These are phyloP conservation scores for Poeciliopsis retropinna DNA, from an alignment of 2,113 vertebrate genomes.

Conservation along the genomic window DNA sequence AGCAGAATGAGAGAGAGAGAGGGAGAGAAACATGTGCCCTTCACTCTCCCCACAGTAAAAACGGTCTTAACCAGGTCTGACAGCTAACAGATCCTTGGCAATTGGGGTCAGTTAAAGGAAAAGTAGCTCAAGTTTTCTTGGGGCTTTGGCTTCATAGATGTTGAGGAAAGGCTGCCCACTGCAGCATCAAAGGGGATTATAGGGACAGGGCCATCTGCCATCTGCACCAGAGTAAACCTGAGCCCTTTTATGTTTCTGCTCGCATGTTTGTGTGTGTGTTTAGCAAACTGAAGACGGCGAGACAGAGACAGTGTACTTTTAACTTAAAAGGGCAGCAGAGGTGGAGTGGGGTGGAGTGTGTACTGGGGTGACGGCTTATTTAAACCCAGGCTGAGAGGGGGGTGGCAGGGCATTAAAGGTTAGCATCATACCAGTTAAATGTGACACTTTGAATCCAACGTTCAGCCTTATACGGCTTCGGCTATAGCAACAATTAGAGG, in stretches of 20 bases:
- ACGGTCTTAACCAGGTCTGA: slow-evolving; percentile 78
- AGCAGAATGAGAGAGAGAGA: slow-evolving; percentile 15
- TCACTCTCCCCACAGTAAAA: slow-evolving; percentile 74
- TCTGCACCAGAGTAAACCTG: slow-evolving; percentile 70
- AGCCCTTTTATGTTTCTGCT: slow-evolving; percentile 79
- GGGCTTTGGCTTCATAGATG: slow-evolving; percentile 79
- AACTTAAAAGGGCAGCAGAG: slow-evolving; percentile 63
- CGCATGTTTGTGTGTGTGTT: slow-evolving; percentile 55
- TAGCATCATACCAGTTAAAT: slow-evolving; percentile 24
- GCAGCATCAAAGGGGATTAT: slow-evolving; percentile 85
- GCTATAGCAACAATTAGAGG: background rate
- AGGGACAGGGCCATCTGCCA: slow-evolving; percentile 80
- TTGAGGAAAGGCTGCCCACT: slow-evolving; percentile 81
- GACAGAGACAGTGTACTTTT: slow-evolving; percentile 58
- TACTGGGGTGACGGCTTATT: slow-evolving; percentile 37
- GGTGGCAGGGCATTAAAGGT: slow-evolving; percentile 35
- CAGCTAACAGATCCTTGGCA: slow-evolving; percentile 81
- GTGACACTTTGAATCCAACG: slow-evolving; percentile 3
- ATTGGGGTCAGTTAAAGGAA: slow-evolving; percentile 84
- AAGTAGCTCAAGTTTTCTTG: slow-evolving; percentile 83
- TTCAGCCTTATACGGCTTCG: background rate
- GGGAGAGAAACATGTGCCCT: slow-evolving; percentile 65
- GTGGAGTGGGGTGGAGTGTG: slow-evolving; percentile 34
- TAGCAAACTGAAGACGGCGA: slow-evolving; percentile 43
- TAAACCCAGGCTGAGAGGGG: slow-evolving; percentile 36